phyloP scores from a whole-genome alignment of 2,113 vertebrate species.

The Balaeniceps rex region DNA sequence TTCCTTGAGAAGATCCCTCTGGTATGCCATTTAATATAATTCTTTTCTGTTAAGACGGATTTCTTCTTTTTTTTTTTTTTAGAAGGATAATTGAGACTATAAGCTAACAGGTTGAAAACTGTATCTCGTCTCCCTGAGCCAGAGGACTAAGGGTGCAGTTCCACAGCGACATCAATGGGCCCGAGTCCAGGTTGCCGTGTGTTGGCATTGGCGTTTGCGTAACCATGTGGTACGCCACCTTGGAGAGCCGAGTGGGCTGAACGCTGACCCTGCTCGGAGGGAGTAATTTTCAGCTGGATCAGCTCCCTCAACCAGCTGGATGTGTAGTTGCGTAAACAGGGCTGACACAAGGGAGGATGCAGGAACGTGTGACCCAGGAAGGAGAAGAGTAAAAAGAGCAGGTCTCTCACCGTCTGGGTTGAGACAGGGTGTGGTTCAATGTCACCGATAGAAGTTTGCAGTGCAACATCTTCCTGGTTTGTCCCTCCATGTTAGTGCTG shows the following conservation, averaged over 20 bases:
- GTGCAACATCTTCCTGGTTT: fast-evolving
- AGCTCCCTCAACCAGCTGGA: background rate
- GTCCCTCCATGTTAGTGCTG: background rate
- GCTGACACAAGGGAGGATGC: fast-evolving
- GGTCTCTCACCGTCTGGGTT: background rate
- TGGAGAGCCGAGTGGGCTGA: background rate
- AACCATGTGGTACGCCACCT: background rate
- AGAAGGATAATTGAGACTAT: background rate
- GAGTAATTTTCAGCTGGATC: background rate
- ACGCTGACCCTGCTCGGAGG: background rate
- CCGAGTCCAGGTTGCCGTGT: background rate
- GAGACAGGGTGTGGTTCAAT: background rate
- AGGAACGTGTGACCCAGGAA: background rate
- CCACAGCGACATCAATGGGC: fast-evolving
- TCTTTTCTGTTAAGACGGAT: background rate
- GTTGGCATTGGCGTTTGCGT: background rate
- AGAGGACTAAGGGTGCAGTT: background rate
- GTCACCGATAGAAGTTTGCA: fast-evolving
- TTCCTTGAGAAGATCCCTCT: background rate
- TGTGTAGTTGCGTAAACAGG: background rate
- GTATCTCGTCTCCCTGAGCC: background rate
- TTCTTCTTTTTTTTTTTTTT: background rate
- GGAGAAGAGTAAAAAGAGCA: background rate
- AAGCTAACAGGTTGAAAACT: background rate
- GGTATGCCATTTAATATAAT: background rate